Base-by-base conservation (phyloP, 2,113 vertebrate genomes). In the Lepisosteus oculatus region DNA sequence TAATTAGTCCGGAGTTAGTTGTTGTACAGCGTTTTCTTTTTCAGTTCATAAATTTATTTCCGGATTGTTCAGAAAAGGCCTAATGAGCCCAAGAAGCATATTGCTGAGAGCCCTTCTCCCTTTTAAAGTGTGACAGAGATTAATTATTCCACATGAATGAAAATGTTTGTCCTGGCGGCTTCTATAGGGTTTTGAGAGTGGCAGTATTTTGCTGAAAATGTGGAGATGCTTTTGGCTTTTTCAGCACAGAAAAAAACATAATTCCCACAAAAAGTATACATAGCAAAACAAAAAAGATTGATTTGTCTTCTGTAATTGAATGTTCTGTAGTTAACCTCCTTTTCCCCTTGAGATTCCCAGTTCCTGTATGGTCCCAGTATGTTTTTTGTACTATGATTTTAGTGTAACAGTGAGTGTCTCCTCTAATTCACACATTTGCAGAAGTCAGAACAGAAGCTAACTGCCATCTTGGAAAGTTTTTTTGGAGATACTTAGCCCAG, bases 101-200 rank as follows among this genome's bases (percentile, higher is more conserved):
- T 5, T 41, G 66, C 66, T 72, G 66, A 43, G 42, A 61, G 69
- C 43, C 63, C 55, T 70, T 59, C 68, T 63, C 69, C 6, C 72
- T 69, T 61, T 72, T 43, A n/a, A 43, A 12, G 45, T 65, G 61
- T 73, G 75, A 75, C 71, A 68, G 67, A 77, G 83, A 85, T 82
- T 75, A 85, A 87, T 85, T 85, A 78, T 79, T 87, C 78, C 69
- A 77, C 71, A 69, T 7, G 57, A 85, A 73, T 63, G 71, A 77
- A 85, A 84, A 82, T 82, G 82, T 87, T 89, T 87, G 85, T 81
- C 70, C 85, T 88, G 87, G 86, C 85, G 77, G 68, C 75, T 67
- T 68, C 29, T 29, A 29, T 29, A 29, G 29, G 29, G 29, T 29
- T 47, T 42, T 41, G 76, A 62, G 71, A 77, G 79, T 72, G 55